These are phyloP conservation scores for Nymphalis io DNA, from an alignment of 1,140 invertebrate genomes.

Conservation along the genomic window DNA sequence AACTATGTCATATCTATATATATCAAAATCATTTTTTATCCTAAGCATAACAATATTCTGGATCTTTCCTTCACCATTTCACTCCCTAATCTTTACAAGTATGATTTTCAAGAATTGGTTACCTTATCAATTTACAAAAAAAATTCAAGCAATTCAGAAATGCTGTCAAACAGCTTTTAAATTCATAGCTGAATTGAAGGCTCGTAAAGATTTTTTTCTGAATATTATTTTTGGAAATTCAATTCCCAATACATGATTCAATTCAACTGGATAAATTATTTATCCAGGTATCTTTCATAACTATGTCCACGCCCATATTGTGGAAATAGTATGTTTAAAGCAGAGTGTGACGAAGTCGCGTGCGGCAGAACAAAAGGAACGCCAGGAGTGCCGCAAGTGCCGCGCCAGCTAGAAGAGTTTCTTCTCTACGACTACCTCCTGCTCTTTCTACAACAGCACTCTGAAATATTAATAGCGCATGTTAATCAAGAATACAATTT, in stretches of 20 bases:
- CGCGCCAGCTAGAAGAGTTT: constrained; percentile 67
- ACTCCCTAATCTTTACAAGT: too few relatives aligned
- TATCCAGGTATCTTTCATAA: neutral
- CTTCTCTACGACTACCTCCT: constrained; percentile 60
- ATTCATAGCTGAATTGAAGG: too few relatives aligned
- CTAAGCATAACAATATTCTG: too few relatives aligned
- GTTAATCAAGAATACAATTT: neutral
- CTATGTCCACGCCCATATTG: neutral
- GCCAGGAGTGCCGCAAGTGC: constrained; percentile 68
- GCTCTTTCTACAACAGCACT: constrained; percentile 68
- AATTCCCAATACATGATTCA: neutral
- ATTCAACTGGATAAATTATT: neutral
- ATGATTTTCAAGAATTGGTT: too few relatives aligned
- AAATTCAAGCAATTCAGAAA: too few relatives aligned
- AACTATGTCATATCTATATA: too few relatives aligned
- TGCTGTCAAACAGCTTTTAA: too few relatives aligned
- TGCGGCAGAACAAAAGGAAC: constrained; percentile 66
- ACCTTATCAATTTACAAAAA: too few relatives aligned
- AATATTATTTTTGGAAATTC: neutral
- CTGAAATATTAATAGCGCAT: constrained; percentile 46
- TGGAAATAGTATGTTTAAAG: constrained; percentile 39
- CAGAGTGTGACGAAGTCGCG: constrained; percentile 57
- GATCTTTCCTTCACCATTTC: too few relatives aligned
- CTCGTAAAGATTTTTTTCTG: too few relatives aligned
- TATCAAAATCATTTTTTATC: too few relatives aligned